Percentiles rank a stretch among this genome's conserved stretches.
Conservation (phyloP, 2,113 vertebrate species). For the Petaurus breviceps region DNA sequence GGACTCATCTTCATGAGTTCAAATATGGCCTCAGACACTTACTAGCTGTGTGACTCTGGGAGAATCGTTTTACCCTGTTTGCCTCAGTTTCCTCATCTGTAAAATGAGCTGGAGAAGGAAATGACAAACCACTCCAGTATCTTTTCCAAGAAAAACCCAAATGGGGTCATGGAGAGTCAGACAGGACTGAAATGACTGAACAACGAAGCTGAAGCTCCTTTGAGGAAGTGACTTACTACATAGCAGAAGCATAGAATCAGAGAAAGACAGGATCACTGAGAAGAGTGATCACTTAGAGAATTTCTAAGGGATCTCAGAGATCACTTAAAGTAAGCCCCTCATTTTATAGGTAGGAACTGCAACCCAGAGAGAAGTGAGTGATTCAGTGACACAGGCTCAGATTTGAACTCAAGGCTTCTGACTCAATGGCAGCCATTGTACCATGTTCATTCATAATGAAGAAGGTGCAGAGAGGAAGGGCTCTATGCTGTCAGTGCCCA, state of each 20-base stretch:
- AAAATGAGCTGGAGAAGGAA: background rate
- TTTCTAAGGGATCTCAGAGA: background rate
- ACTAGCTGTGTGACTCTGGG: background rate
- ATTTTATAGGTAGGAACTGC: background rate
- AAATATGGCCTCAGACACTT: background rate
- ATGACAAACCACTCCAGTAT: background rate
- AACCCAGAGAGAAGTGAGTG: background rate
- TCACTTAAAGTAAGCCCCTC: background rate
- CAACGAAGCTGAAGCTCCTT: too few relatives aligned
- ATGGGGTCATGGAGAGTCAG: too few relatives aligned
- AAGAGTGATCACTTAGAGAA: background rate
- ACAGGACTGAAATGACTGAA: too few relatives aligned
- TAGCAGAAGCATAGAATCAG: background rate
- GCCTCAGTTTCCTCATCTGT: background rate
- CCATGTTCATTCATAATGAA: background rate
- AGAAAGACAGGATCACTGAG: background rate
- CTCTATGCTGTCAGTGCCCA: background rate
- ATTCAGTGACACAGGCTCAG: background rate
- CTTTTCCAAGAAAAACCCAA: background rate
- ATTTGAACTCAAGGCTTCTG: background rate
- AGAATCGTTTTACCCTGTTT: background rate
- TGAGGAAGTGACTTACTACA: background rate
- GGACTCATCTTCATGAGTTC: background rate
- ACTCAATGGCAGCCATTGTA: background rate
- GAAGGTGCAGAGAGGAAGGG: background rate